These are phyloP conservation scores for Orgyia antiqua DNA, from an alignment of 2,888 invertebrate species.

Conservation along the genomic window DNA sequence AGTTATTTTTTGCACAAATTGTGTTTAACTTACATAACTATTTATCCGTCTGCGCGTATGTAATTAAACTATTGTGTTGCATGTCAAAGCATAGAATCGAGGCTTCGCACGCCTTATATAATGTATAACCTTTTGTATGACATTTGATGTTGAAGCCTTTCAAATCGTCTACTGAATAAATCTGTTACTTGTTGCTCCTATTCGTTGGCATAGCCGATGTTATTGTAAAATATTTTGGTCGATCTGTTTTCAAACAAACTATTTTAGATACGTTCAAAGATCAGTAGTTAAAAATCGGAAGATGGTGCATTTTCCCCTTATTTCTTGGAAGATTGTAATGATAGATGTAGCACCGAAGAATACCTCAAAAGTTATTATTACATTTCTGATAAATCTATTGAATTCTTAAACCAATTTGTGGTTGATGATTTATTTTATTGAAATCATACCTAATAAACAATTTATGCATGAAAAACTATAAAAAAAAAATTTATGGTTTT, in stretches of 20 bases:
- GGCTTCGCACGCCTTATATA: conserved; percentile 47
- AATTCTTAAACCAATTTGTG: too few species aligned
- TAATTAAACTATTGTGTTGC: conserved; percentile 62
- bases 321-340: conserved; percentile 26
- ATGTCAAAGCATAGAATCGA: conserved; percentile 40
- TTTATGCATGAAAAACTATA: too few species aligned
- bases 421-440: too few species aligned
- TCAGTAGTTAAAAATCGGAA: too few species aligned
- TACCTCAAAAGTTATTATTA: conserved; percentile 26
- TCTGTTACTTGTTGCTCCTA: conserved; percentile 50
- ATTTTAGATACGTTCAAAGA: conserved; percentile 31
- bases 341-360: conserved; percentile 26
- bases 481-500: too few species aligned
- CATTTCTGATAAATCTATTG: conserved; percentile 16
- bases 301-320: conserved; percentile 17
- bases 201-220: conserved; percentile 21
- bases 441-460: conserved; percentile 1
- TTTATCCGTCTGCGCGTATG: conserved; percentile 42
- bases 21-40: conserved; percentile 55
- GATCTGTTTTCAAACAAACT: conserved; percentile 39
- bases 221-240: conserved; percentile 36
- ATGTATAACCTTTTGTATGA: conserved; percentile 66
- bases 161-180: conserved; percentile 34
- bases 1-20: conserved; percentile 51
- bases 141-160: conserved; percentile 58